phyloP scores from a whole-genome alignment of 2,888 invertebrate species.

The Phytoseiulus persimilis region DNA sequence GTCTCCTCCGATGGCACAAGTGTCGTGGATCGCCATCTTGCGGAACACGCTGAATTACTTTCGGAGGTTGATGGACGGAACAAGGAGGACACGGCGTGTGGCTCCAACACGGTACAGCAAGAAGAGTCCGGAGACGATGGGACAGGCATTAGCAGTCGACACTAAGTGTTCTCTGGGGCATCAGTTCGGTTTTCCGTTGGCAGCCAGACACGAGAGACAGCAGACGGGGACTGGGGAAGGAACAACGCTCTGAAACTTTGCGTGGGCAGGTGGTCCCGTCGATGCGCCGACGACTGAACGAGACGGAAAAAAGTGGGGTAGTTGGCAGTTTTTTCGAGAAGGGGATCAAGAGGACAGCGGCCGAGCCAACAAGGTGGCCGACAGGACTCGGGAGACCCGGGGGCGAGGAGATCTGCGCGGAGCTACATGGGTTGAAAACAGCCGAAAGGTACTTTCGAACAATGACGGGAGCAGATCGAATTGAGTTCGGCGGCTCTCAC shows the following conservation, averaged over 20 bases:
- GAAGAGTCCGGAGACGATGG: not conserved
- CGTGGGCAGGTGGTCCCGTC: not conserved
- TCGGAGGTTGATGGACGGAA: not conserved
- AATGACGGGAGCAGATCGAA: not conserved
- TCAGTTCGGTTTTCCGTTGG: not conserved
- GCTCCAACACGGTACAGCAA: not conserved
- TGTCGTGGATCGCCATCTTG: not conserved
- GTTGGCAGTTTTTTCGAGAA: not conserved
- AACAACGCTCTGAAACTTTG: not conserved
- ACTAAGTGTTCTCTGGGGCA: not conserved
- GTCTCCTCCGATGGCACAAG: not conserved
- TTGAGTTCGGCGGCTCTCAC: not conserved
- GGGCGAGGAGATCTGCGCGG: not conserved
- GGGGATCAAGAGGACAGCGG: not conserved
- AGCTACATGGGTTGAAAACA: not conserved
- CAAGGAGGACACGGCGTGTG: not conserved
- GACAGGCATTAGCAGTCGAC: not conserved
- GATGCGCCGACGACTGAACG: not conserved
- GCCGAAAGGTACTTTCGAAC: not conserved
- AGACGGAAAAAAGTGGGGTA: not conserved
- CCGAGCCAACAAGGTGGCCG: no score
- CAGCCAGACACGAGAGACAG: not conserved
- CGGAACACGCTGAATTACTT: not conserved
- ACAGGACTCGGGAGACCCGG: no score
- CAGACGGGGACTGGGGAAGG: not conserved